phyloP scores from a whole-genome alignment of 2,888 invertebrate species.

The Hypsopygia costalis region DNA sequence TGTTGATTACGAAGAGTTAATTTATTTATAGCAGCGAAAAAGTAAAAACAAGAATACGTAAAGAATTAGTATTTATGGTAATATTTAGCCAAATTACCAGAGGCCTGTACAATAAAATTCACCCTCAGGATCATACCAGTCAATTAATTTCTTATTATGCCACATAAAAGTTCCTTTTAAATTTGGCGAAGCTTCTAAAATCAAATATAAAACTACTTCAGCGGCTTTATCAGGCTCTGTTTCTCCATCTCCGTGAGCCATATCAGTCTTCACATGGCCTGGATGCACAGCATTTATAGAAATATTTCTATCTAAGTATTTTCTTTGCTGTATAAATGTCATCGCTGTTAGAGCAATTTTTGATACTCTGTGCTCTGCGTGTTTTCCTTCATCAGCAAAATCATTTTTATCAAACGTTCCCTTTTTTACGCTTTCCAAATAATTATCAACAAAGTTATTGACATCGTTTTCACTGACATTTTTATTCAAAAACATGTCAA shows the following conservation, averaged over 20 bases:
- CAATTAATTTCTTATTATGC: slow-evolving; percentile 78
- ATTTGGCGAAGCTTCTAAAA: slow-evolving; percentile 80
- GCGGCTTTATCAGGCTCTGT: slow-evolving; percentile 81
- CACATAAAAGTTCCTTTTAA: slow-evolving; percentile 85
- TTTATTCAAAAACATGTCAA: slow-evolving; percentile 38
- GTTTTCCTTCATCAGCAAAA: slow-evolving; percentile 67
- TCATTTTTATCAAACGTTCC: slow-evolving; percentile 59
- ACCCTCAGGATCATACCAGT: slow-evolving; percentile 78
- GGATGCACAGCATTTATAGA: slow-evolving; percentile 67
- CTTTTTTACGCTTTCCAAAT: slow-evolving; percentile 60
- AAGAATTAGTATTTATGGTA: too few relatives aligned
- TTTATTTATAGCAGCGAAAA: too few relatives aligned
- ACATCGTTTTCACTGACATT: slow-evolving; percentile 54
- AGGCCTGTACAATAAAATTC: slow-evolving; percentile 51
- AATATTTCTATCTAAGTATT: slow-evolving; percentile 50
- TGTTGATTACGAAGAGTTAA: too few relatives aligned
- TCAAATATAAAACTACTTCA: slow-evolving; percentile 80
- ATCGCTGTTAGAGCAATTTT: slow-evolving; percentile 64
- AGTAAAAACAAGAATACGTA: too few relatives aligned
- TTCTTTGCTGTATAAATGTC: slow-evolving; percentile 56
- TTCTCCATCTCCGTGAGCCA: slow-evolving; percentile 75
- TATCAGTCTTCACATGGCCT: slow-evolving; percentile 59
- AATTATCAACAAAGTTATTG: slow-evolving; percentile 57
- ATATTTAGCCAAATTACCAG: slow-evolving; percentile 29
- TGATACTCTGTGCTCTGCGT: slow-evolving; percentile 66